A percentile compares a stretch with the other conserved stretches of the same genome.
These are phyloP conservation scores for Cyanoramphus novaezelandiae DNA, from an alignment of 2,113 vertebrate genomes.

Conservation along the genomic window DNA sequence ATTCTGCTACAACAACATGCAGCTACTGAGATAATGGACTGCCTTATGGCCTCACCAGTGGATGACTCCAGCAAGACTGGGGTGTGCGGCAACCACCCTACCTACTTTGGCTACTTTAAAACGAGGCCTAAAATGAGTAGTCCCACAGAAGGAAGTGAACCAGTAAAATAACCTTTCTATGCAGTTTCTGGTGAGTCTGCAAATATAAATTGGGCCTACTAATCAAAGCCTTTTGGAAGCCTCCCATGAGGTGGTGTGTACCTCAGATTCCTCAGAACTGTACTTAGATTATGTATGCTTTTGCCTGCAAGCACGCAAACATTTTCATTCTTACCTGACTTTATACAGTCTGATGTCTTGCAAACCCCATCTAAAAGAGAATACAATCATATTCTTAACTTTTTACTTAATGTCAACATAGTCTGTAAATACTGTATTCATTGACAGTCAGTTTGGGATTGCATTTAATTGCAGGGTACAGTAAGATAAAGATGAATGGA, in stretches of 20 bases:
- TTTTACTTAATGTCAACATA: not conserved
- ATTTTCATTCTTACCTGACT: slow-evolving; percentile 84
- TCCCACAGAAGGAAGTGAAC: rapidly evolving
- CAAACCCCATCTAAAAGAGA: slow-evolving; percentile 86
- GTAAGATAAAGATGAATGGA: not conserved
- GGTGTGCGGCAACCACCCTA: not conserved
- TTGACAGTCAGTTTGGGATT: not conserved
- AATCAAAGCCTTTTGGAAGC: not conserved
- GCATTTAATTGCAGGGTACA: not conserved
- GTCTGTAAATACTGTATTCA: not conserved
- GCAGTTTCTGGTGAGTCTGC: not conserved
- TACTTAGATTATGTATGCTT: not conserved
- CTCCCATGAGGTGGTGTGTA: not conserved
- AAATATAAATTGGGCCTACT: rapidly evolving
- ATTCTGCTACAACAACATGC: not conserved
- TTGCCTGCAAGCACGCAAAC: not conserved
- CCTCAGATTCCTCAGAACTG: not conserved
- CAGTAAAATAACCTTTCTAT: not conserved
- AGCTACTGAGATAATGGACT: not conserved
- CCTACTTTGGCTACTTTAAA: not conserved
- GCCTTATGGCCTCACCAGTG: not conserved
- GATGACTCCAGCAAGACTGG: not conserved
- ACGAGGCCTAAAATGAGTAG: not conserved
- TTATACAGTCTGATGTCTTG: slow-evolving; percentile 90
- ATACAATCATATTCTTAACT: not conserved